Percentiles rank a stretch among this genome's conserved stretches.
These are phyloP conservation scores for Gonatopus flavifemur DNA, from an alignment of 1,140 invertebrate genomes.

Conservation along the genomic window DNA sequence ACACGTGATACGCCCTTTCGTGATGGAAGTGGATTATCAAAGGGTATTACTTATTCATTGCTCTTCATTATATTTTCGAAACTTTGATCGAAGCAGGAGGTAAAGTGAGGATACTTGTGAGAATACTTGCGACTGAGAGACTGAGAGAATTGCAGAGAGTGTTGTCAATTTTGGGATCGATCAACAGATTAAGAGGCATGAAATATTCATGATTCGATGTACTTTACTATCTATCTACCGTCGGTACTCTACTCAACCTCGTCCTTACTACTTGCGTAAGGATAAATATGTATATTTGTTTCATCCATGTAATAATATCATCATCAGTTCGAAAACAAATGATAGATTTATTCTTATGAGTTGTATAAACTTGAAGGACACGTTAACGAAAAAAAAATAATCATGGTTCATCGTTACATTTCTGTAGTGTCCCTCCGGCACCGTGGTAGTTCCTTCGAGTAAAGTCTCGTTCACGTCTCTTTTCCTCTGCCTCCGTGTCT, in stretches of 20 bases:
- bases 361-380: too few species aligned
- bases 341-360: too few species aligned
- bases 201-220: conserved; percentile 44
- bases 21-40: too few species aligned
- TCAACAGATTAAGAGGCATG: conserved; percentile 48
- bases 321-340: too few species aligned
- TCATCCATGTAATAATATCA: too few species aligned
- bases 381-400: conserved; percentile 25
- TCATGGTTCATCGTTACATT: conserved; percentile 11
- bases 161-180: conserved; percentile 36
- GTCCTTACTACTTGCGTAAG: too few species aligned
- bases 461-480: background rate
- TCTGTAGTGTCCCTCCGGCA: conserved; percentile 27
- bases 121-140: background rate
- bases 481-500: conserved; percentile 2
- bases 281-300: too few species aligned
- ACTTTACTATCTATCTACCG: too few species aligned
- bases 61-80: too few species aligned
- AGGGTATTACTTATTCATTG: too few species aligned
- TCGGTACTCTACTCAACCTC: conserved; percentile 11
- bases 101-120: background rate
- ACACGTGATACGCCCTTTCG: too few species aligned
- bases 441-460: conserved; percentile 14
- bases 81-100: too few species aligned
- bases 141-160: background rate